Evolutionary conservation across 2,113 vertebrate species (phyloP), one percentile per base, ranked within the genome.

Genomic region (Miniopterus natalensis): DNA sequence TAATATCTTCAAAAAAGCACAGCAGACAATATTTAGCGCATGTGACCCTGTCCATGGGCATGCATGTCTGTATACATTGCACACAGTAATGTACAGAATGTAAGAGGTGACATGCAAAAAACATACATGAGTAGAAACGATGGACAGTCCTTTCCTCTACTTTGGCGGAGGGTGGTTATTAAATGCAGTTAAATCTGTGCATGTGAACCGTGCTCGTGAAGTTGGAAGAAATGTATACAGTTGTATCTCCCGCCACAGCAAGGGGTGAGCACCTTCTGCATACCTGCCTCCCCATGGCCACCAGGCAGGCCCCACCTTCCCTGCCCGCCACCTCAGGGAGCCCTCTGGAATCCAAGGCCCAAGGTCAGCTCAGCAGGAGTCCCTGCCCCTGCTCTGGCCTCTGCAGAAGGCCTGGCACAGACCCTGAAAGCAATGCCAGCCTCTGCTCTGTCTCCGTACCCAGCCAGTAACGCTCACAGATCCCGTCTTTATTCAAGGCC

Each of bases 41-140:
- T 18, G 5, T 31, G 40, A 42, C 5, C 17, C 63, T 42, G 21
- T 25, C 8, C 15, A 36, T 17, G 57, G 42, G 61, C 31, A 42
- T 2, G 3, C 4, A n/a, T 5, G 12, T 47, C 23, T 25, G 45
- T 1, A 78, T 0, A 17, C 4, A 9, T 75, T 6, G 20, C 10
- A 47, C 0, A 18, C 9, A 31, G 13, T 25, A 74, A 40, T 4
- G 15, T 8, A 18, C 18, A 70, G 45, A 47, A 31, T 9, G 23
- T 10, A 18, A 42, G 0, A 53, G 18, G 53, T 8, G 3, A 21
- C 23, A 3, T 1, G 1, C 18, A 42, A 17, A 83, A 81, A 78
- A 40, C 1, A 4, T 4, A 42, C 42, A 31, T 42, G 36, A 92
- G n/a, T 0, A 79, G 68, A 59, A 90, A 57, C 0, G 3, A 49